These are phyloP conservation scores for Sericinus montela DNA, from an alignment of 2,888 invertebrate species.

Conservation along the genomic window DNA sequence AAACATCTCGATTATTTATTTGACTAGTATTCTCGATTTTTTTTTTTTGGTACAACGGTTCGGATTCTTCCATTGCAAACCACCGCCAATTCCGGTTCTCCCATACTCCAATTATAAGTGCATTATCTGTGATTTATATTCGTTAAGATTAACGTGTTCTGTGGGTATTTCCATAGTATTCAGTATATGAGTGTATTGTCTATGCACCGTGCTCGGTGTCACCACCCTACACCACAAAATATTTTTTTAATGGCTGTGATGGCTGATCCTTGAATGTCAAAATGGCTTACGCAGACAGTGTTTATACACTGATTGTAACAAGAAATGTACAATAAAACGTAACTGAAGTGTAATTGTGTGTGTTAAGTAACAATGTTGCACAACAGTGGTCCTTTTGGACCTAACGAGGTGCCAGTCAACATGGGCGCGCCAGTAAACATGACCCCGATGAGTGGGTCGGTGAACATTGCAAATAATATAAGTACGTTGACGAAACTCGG, in stretches of 20 bases:
- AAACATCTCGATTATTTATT: too few relatives aligned
- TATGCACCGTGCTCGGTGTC: conserved; percentile 16
- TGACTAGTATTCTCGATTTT: too few relatives aligned
- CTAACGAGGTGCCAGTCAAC: conserved; percentile 53
- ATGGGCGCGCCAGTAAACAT: conserved; percentile 50
- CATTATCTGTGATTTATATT: too few relatives aligned
- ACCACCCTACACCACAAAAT: conserved; percentile 8
- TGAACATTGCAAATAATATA: conserved; percentile 47
- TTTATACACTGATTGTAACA: conserved; percentile 41
- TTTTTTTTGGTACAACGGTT: too few relatives aligned
- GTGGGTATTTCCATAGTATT: too few relatives aligned
- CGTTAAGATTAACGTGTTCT: too few relatives aligned
- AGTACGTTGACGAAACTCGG: conserved; percentile 50
- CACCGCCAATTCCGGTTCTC: too few relatives aligned
- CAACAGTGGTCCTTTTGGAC: conserved; percentile 59
- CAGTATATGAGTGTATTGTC: conserved; percentile 11
- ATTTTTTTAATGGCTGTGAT: conserved; percentile 15
- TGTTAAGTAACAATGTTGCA: conserved; percentile 50
- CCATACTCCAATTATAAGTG: too few relatives aligned
- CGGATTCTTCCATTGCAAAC: too few relatives aligned
- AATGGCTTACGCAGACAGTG: conserved; percentile 53
- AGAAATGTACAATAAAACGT: conserved; percentile 21
- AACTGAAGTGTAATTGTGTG: conserved; percentile 21
- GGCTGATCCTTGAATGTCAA: conserved; percentile 38
- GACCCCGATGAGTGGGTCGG: conserved; percentile 41